phyloP scores from a whole-genome alignment of 2,113 vertebrate species.

The Collichthys lucidus region DNA sequence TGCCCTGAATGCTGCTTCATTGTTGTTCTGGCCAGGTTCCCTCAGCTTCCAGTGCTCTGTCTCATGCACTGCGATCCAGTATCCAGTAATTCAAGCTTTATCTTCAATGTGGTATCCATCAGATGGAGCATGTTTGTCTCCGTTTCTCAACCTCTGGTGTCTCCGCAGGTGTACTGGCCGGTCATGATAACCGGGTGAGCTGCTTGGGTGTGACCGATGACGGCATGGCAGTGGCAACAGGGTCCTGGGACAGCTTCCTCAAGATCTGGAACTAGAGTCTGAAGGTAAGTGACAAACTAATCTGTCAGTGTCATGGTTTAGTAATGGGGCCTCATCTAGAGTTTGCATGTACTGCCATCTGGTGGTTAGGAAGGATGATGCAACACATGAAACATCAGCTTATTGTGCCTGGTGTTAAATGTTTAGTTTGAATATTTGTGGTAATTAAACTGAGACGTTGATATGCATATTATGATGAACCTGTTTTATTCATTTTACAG shows the following conservation, averaged over 20 bases:
- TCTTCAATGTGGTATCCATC: not conserved
- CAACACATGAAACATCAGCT: not conserved
- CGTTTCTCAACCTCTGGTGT: conserved; percentile 24
- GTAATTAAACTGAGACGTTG: not conserved
- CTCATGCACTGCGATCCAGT: not conserved
- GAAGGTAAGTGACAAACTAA: conserved; percentile 75
- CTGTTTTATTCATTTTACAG: not conserved
- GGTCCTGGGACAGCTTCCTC: conserved; percentile 99
- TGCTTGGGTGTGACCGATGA: conserved; percentile 99
- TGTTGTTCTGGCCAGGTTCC: not conserved
- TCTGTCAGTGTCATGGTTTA: not conserved
- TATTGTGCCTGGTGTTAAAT: not conserved
- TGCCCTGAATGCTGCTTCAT: too few species aligned
- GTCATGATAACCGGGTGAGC: conserved; percentile 98
- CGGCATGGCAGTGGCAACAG: conserved; percentile 99
- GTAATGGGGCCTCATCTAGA: not conserved
- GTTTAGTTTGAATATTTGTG: not conserved
- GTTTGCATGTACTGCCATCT: conserved; percentile 66
- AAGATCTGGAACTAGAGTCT: conserved; percentile 99
- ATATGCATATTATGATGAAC: not conserved
- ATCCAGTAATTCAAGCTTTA: not conserved
- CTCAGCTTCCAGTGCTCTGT: not conserved
- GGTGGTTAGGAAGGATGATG: conserved; percentile 28
- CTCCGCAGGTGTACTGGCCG: conserved; percentile 92
- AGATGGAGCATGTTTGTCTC: conserved; percentile 3